Evolutionary conservation across 2,888 invertebrate genomes (phyloP).

Genomic region (Alloplasta piceator): DNA sequence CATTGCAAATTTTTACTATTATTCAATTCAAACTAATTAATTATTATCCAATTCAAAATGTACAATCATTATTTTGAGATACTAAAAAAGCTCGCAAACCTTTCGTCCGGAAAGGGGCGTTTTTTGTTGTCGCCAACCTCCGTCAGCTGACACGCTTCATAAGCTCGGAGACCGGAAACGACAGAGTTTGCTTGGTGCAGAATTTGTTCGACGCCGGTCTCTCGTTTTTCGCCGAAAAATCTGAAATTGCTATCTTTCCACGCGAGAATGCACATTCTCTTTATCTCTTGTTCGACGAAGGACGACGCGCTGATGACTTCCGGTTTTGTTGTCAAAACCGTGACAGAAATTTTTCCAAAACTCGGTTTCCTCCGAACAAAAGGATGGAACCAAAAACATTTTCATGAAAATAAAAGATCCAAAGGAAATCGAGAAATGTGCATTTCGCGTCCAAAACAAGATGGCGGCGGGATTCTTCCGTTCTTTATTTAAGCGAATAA

Average conservation of each 20-base stretch:
- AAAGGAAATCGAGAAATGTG: neutral
- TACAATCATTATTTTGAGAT: too few relatives aligned
- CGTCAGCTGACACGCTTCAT: neutral
- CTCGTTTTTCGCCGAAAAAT: neutral
- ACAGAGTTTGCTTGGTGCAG: neutral
- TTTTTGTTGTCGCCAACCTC: neutral
- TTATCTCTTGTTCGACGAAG: constrained; percentile 29
- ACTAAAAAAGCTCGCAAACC: neutral
- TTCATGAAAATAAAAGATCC: neutral
- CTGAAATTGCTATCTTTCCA: constrained; percentile 50
- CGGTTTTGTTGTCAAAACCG: neutral
- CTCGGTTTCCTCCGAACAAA: neutral
- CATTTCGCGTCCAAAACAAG: constrained; percentile 21
- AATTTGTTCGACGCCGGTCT: constrained; percentile 55
- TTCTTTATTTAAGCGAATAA: neutral
- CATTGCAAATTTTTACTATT: neutral
- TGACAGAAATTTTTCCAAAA: constrained; percentile 18
- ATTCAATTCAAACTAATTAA: neutral
- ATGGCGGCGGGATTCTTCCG: neutral
- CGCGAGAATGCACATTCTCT: constrained; percentile 21
- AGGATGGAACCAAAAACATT: constrained; percentile 10
- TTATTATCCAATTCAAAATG: too few relatives aligned
- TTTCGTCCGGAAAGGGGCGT: neutral
- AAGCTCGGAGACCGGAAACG: neutral
- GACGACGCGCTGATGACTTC: constrained; percentile 23